phyloP scores from a whole-genome alignment of 2,113 vertebrate genomes.

The Rhinichthys klamathensis region DNA sequence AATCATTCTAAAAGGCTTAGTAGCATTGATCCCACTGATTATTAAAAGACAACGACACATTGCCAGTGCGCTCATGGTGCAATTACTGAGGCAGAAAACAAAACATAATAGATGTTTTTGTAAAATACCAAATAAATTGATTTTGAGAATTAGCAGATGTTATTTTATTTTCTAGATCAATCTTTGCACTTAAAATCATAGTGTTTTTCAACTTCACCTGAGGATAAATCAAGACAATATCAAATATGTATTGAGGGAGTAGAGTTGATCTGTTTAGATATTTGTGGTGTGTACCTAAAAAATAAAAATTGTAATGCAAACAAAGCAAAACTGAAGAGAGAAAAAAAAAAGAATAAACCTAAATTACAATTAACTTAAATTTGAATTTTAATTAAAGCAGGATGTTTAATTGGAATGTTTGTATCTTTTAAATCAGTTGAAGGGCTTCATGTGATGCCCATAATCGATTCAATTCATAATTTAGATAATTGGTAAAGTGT shows the following conservation, averaged over 20 bases:
- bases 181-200: not conserved
- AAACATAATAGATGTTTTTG: not conserved
- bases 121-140: not conserved
- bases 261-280: no score
- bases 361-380: not conserved
- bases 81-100: slow-evolving; percentile 18
- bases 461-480: not conserved
- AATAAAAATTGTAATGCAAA: no score
- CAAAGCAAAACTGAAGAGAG: no score
- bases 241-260: no score
- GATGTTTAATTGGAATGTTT: not conserved
- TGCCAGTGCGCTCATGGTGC: not conserved
- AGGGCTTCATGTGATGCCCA: not conserved
- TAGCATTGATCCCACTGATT: slow-evolving; percentile 23
- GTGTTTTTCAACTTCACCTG: not conserved
- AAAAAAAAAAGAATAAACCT: not conserved
- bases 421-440: not conserved
- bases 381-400: not conserved
- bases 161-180: not conserved
- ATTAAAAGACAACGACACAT: slow-evolving; percentile 24
- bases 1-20: slow-evolving; percentile 35
- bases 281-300: no score
- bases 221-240: no score
- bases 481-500: not conserved
- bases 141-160: slow-evolving; percentile 3